Conservation (phyloP, 1,140 invertebrate genomes). For the Drosophila kurseongensis region DNA sequence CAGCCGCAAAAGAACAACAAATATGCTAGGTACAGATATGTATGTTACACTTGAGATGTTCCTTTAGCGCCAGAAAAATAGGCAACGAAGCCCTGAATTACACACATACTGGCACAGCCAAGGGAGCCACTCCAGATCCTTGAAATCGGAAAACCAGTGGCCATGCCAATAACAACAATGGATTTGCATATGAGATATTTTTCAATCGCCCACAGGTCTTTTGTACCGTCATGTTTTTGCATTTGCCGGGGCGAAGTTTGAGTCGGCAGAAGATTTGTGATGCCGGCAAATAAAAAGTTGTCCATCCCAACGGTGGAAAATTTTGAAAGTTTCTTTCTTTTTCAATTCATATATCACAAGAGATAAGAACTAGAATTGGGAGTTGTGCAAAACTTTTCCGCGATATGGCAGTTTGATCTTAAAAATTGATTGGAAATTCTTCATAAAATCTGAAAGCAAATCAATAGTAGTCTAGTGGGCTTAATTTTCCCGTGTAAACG, state of each 20-base stretch:
- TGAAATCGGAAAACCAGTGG: constrained; percentile 31
- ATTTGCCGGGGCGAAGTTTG: constrained; percentile 55
- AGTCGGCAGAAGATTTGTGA: constrained; percentile 40
- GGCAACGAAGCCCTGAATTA: constrained; percentile 53
- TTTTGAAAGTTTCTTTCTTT: constrained; percentile 60
- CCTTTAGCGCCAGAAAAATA: constrained; percentile 46
- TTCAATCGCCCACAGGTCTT: constrained; percentile 68
- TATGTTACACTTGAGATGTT: constrained; percentile 71
- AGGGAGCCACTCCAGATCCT: constrained; percentile 14
- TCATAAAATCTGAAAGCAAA: too few relatives aligned
- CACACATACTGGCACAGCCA: constrained; percentile 11
- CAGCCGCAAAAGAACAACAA: constrained; percentile 55
- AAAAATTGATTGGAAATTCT: constrained; percentile 14
- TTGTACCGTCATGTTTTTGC: constrained; percentile 56
- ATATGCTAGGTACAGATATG: constrained; percentile 38
- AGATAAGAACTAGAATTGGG: constrained; percentile 46
- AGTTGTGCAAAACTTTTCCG: constrained; percentile 15
- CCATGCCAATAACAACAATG: constrained; percentile 49
- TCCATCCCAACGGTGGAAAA: constrained; percentile 38
- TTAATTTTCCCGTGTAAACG: too few relatives aligned
- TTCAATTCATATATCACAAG: constrained; percentile 49
- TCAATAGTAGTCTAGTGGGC: too few relatives aligned
- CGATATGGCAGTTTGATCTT: neutral
- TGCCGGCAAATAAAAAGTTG: constrained; percentile 47
- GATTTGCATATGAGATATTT: constrained; percentile 77